Evolutionary conservation across 30 jellyfish, hydroid and myxozoan genomes (phyloP).

Genomic region (Nemopilema nomurai): DNA sequence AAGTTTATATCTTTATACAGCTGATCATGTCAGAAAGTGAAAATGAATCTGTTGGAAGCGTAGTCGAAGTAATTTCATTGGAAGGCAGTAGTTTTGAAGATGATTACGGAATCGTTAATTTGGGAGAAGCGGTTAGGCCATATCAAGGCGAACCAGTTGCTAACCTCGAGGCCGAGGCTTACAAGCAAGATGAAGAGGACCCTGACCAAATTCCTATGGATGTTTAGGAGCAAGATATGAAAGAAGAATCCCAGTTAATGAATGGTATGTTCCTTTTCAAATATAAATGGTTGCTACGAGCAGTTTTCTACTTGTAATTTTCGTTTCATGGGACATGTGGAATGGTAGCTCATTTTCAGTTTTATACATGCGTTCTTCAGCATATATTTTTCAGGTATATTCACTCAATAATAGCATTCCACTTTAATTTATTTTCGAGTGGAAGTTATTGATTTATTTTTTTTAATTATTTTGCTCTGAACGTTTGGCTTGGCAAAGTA

Average conservation of each 20-base stretch:
- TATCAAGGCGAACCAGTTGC: background rate
- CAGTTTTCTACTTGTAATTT: background rate
- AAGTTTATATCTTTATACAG: background rate
- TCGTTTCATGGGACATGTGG: background rate
- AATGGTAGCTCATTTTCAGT: background rate
- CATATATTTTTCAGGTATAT: background rate
- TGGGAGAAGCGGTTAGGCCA: slow-evolving; percentile 11
- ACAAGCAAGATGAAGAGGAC: slow-evolving; percentile 1
- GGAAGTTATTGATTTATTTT: background rate
- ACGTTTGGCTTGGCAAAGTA: background rate
- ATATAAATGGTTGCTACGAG: background rate
- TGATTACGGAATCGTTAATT: slow-evolving; percentile 7
- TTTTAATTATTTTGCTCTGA: background rate
- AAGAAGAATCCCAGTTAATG: background rate
- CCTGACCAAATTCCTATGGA: slow-evolving; percentile 2
- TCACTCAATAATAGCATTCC: background rate
- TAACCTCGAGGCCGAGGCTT: background rate
- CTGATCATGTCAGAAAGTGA: background rate
- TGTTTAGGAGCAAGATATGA: slow-evolving; percentile 4
- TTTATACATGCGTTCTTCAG: background rate
- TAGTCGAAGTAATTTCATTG: background rate
- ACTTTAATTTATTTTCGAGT: background rate
- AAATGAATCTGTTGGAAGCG: background rate
- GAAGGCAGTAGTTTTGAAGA: slow-evolving; percentile 2
- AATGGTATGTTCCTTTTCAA: background rate